phyloP scores from a whole-genome alignment of 2,113 vertebrate species.

The Brachypodius melanocephalos region DNA sequence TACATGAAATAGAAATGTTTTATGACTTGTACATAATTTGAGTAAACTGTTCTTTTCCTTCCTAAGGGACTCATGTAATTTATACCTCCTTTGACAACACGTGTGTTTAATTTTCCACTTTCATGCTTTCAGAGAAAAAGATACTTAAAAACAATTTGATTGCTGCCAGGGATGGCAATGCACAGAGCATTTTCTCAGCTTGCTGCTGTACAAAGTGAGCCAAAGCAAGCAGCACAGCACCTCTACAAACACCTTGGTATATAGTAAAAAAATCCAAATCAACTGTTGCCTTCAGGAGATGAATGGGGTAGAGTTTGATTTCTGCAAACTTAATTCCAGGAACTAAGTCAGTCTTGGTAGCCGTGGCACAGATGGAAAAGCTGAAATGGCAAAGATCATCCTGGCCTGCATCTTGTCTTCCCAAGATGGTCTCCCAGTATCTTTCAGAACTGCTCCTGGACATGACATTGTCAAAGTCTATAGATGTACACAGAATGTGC shows the following conservation, averaged over 20 bases:
- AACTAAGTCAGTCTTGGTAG: neutral
- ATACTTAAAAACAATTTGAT: neutral
- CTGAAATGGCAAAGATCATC: neutral
- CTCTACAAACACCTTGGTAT: neutral
- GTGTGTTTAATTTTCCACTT: neutral
- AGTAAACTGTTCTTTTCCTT: neutral
- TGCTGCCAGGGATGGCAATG: neutral
- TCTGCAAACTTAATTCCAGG: neutral
- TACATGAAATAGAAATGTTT: neutral
- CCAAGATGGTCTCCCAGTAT: neutral
- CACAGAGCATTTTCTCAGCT: neutral
- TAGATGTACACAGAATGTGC: neutral
- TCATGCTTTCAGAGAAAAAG: neutral
- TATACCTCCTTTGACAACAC: neutral
- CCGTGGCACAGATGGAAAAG: neutral
- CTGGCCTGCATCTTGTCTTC: neutral
- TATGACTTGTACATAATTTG: neutral
- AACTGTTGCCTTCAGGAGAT: neutral
- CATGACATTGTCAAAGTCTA: neutral
- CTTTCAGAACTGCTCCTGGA: neutral
- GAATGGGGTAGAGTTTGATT: neutral
- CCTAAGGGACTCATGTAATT: neutral
- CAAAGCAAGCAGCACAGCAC: neutral
- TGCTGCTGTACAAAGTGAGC: rapidly evolving
- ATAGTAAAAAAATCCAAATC: neutral